Evolutionary conservation across 2,888 invertebrate species (phyloP), one percentile per base, ranked within the genome.

Genomic region (Lochmaea capreae): DNA sequence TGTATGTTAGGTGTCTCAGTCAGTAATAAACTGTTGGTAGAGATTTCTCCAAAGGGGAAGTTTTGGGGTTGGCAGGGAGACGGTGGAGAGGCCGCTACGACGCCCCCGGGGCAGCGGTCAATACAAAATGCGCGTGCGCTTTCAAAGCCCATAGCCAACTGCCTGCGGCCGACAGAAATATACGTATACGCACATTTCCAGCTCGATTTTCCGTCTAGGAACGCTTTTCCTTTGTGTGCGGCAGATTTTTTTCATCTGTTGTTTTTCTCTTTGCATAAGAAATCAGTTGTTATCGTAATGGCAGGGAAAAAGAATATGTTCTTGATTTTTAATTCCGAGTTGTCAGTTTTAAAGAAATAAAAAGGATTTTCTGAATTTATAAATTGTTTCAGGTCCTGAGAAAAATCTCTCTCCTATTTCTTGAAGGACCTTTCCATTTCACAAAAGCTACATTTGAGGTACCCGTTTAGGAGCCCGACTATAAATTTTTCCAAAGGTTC

Each of bases 31-130:
- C 76, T 70, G 74, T 72, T 74, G 76, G 66, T 66, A 73, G 77
- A 76, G 77, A 76, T 77, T 73, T 75, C 75, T 76, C 77, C 76
- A 78, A 79, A 79, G 80, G 82, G 81, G 78, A 79, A 79, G 78
- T 78, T 70, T 78, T 75, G 78, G 82, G 82, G 84, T 84, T 83
- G 84, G 83, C 83, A 84, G 83, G 83, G 83, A 82, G 85, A 84
- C 83, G 61, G 62, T 80, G 83, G 83, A 82, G 82, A 82, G 82
- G 79, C 81, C 84, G 84, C 80, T 85, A 85, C 84, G 84, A 85
- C 85, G 78, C 78, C 75, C 71, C 61, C 72, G 79, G 79, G 80
- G 78, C 78, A 61, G 62, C 72, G 75, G 75, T 75, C 75, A 72
- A 75, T 75, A 75, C 72, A 43, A 11, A 52, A 59, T 16, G 72